These are phyloP conservation scores for Nephotettix cincticeps DNA, from an alignment of 1,140 invertebrate species.

Conservation along the genomic window DNA sequence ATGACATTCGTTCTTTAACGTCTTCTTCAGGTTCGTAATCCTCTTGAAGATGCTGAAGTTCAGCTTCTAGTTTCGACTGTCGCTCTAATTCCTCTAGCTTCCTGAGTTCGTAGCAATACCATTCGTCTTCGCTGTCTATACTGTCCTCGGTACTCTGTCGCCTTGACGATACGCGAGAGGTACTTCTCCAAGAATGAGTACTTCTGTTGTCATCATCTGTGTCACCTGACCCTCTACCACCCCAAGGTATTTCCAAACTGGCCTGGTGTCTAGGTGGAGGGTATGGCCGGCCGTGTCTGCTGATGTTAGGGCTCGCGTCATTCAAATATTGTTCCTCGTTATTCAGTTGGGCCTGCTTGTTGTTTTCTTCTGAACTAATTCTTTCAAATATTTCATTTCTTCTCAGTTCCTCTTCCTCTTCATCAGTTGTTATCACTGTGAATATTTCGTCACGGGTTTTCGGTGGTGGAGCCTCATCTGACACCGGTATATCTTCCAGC, in stretches of 20 bases:
- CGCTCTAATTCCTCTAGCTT: slow-evolving; percentile 85
- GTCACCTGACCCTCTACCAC: slow-evolving; percentile 56
- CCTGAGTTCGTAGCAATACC: slow-evolving; percentile 85
- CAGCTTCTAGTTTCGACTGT: slow-evolving; percentile 64
- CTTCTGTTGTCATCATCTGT: slow-evolving; percentile 77
- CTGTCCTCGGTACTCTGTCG: slow-evolving; percentile 90
- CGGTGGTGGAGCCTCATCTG: slow-evolving; percentile 40
- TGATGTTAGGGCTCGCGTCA: neutral
- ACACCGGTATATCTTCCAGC: slow-evolving; percentile 49
- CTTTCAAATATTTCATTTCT: slow-evolving; percentile 40
- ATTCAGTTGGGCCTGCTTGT: neutral
- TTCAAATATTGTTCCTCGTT: slow-evolving; percentile 22
- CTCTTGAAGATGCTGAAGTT: slow-evolving; percentile 49
- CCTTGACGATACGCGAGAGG: slow-evolving; percentile 81
- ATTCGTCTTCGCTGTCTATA: slow-evolving; percentile 91
- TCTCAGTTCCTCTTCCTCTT: slow-evolving; percentile 38
- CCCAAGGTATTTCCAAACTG: slow-evolving; percentile 75
- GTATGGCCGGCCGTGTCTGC: slow-evolving; percentile 39
- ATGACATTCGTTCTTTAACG: slow-evolving; percentile 75
- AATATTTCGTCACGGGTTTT: slow-evolving; percentile 32
- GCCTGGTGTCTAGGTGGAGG: slow-evolving; percentile 69
- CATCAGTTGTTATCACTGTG: slow-evolving; percentile 36
- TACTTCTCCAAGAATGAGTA: slow-evolving; percentile 81
- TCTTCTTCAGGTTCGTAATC: slow-evolving; percentile 62
- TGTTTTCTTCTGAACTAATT: slow-evolving; percentile 37